Conservation (phyloP, 1,140 invertebrate species). For the Drosophila sp. region DNA sequence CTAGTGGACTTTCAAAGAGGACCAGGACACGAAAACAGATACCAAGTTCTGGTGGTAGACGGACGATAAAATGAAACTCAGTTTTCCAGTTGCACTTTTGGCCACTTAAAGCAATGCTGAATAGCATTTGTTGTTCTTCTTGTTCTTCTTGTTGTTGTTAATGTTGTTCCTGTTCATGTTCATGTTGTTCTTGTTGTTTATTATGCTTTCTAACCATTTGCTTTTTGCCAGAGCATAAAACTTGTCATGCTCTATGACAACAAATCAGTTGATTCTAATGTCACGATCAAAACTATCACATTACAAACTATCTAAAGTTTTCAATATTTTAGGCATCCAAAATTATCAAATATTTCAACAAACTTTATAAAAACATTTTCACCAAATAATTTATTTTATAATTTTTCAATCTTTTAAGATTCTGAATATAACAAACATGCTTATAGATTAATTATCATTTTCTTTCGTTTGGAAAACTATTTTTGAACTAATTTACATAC, state of each 20-base stretch:
- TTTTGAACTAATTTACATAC: too few species aligned
- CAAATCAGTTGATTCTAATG: too few species aligned
- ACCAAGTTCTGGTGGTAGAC: not conserved
- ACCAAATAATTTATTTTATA: too few species aligned
- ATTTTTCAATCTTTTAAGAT: too few species aligned
- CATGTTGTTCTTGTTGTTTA: conserved; percentile 21
- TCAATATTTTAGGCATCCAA: too few species aligned
- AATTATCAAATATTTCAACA: too few species aligned
- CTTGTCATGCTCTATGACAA: not conserved
- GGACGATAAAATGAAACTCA: not conserved
- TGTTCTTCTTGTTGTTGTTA: conserved; percentile 28
- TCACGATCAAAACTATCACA: too few species aligned
- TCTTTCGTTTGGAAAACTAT: too few species aligned
- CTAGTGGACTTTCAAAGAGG: conserved; percentile 47
- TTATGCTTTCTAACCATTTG: conserved; percentile 32
- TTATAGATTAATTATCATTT: too few species aligned
- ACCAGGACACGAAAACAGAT: conserved; percentile 5
- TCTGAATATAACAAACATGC: too few species aligned
- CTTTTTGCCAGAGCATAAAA: not conserved
- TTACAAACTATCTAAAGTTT: too few species aligned
- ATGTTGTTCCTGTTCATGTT: conserved; percentile 22
- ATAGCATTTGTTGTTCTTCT: not conserved
- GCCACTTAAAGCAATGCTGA: conserved; percentile 62
- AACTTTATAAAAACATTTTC: too few species aligned
- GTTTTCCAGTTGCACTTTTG: conserved; percentile 56